These are phyloP conservation scores for Acanthisitta chloris DNA, from an alignment of 2,113 vertebrate species.

Conservation along the genomic window DNA sequence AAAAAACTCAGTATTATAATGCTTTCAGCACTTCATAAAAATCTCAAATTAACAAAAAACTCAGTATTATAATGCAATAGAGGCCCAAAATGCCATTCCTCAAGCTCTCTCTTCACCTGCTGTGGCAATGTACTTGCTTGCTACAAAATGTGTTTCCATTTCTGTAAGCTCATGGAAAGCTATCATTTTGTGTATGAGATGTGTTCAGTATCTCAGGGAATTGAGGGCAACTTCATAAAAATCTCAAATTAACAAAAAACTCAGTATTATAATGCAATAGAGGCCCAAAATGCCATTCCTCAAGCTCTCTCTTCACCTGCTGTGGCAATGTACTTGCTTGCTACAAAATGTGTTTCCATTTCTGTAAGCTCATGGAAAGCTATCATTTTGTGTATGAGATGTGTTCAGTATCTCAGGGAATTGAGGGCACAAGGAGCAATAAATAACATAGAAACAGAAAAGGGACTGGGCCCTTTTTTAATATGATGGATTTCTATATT, in stretches of 20 bases:
- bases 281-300: not conserved
- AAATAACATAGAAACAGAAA: not conserved
- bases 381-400: not conserved
- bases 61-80: fast-evolving
- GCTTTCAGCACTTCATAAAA: not conserved
- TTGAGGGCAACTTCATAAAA: not conserved
- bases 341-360: not conserved
- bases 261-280: fast-evolving
- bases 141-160: not conserved
- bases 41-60: not conserved
- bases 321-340: not conserved
- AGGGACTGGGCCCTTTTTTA: no score
- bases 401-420: not conserved
- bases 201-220: not conserved
- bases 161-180: not conserved
- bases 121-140: not conserved
- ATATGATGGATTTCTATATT: not conserved
- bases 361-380: not conserved
- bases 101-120: not conserved
- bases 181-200: not conserved
- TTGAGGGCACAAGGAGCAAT: not conserved
- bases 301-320: not conserved
- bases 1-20: fast-evolving
- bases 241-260: not conserved
- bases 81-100: not conserved